phyloP scores from a whole-genome alignment of 2,113 vertebrate genomes.

The Calyptomena viridis region DNA sequence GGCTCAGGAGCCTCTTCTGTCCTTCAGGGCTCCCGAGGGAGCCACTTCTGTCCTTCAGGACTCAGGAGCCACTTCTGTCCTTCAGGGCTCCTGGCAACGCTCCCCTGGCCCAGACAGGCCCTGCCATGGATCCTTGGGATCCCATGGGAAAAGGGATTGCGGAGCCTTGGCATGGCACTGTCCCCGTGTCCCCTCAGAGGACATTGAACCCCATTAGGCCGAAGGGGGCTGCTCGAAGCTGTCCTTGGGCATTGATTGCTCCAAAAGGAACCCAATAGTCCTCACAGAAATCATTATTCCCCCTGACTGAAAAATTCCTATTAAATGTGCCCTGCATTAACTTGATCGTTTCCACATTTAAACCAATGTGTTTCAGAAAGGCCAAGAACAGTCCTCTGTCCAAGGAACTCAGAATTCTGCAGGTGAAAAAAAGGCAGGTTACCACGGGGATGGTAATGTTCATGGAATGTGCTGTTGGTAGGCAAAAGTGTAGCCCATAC shows the following conservation, averaged over 20 bases:
- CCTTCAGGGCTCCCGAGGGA: background rate
- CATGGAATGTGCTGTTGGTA: background rate
- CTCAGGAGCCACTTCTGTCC: too few species aligned
- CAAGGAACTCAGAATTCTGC: background rate
- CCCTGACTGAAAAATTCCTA: background rate
- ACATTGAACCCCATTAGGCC: background rate
- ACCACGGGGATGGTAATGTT: background rate
- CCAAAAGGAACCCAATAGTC: fast-evolving
- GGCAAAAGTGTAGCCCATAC: background rate
- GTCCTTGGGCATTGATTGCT: background rate
- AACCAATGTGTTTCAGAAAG: background rate
- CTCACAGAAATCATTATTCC: background rate
- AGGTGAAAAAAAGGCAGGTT: background rate
- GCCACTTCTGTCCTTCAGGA: background rate
- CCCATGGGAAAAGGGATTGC: background rate
- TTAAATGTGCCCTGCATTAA: background rate
- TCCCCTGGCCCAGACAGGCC: too few species aligned
- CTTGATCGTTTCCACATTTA: background rate
- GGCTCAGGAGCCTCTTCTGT: too few species aligned
- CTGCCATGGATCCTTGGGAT: background rate
- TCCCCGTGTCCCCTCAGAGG: background rate
- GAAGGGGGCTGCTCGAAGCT: background rate
- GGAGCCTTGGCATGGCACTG: background rate
- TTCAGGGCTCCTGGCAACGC: fast-evolving
- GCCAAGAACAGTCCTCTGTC: background rate